Conservation (phyloP, 2,888 invertebrate genomes). For the Acrocera orbiculus region DNA sequence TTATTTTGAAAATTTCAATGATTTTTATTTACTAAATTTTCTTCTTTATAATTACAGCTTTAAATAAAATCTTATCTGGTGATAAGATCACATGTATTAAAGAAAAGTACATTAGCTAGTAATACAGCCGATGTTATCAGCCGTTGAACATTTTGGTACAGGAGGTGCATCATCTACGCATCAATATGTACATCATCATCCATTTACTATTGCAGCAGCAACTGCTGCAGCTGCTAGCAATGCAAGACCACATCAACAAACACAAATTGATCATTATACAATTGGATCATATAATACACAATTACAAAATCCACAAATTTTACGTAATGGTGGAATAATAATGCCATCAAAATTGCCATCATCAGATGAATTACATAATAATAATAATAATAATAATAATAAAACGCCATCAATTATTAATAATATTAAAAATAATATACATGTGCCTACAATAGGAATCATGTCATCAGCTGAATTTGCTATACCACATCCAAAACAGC, state of each 20-base stretch:
- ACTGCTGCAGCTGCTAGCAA: constrained; percentile 17
- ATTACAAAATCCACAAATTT: constrained; percentile 1
- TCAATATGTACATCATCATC: constrained; percentile 16
- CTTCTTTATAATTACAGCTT: too few species aligned
- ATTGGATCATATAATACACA: constrained; percentile 5
- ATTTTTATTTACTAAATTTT: too few species aligned
- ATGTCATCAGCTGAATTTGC: constrained; percentile 19
- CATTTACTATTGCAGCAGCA: constrained; percentile 18
- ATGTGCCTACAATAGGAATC: constrained; percentile 8
- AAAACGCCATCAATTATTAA: too few species aligned
- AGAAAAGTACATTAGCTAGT: too few species aligned
- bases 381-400: background rate
- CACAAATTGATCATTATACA: constrained; percentile 6
- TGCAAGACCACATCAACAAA: constrained; percentile 12
- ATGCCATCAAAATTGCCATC: constrained; percentile 7
- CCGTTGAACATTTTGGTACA: constrained; percentile 19
- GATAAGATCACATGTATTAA: too few species aligned
- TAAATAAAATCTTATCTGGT: too few species aligned
- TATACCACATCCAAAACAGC: constrained; percentile 19
- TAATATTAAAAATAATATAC: constrained; percentile 8
- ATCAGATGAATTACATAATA: background rate
- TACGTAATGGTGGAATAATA: constrained; percentile 1
- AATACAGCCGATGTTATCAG: constrained; percentile 21
- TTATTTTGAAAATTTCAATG: too few species aligned
- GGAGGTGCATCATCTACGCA: constrained; percentile 15